Percentiles rank a stretch among this genome's conserved stretches.
phyloP scores from a whole-genome alignment of 2,113 vertebrate species.

The Malaclemys terrapin region DNA sequence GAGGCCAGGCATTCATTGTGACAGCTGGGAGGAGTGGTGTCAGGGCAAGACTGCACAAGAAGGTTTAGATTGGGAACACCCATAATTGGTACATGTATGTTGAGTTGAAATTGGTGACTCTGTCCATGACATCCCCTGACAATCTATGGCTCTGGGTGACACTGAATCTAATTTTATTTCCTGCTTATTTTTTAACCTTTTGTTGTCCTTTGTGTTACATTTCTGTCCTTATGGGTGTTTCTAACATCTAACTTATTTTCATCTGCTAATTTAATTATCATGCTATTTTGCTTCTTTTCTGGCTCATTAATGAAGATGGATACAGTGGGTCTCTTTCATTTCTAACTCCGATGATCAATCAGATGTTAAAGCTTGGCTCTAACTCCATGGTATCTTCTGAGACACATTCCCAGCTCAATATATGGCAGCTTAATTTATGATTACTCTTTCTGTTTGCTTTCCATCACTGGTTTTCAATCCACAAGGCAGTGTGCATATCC shows the following conservation, averaged over 20 bases:
- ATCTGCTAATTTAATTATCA: not conserved
- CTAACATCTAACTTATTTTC: constrained; percentile 9
- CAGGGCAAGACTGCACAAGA: not conserved
- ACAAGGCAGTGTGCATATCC: not conserved
- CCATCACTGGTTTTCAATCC: not conserved
- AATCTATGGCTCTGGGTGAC: not conserved
- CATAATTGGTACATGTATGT: not conserved
- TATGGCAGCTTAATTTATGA: not conserved
- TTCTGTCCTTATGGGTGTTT: not conserved
- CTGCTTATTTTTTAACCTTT: not conserved
- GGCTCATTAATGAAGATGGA: not conserved
- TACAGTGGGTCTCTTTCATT: not conserved
- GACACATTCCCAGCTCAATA: not conserved
- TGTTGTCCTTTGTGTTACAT: not conserved
- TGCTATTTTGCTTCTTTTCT: not conserved
- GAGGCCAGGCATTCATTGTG: not conserved
- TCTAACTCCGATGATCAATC: not conserved
- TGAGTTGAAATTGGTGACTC: not conserved
- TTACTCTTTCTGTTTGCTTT: not conserved
- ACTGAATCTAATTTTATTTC: not conserved
- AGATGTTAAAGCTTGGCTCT: not conserved
- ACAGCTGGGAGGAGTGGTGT: not conserved
- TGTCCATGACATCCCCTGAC: not conserved
- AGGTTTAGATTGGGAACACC: not conserved
- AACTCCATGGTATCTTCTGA: not conserved